These are phyloP conservation scores for Rafetus swinhoei DNA, from an alignment of 2,113 vertebrate species.

Conservation along the genomic window DNA sequence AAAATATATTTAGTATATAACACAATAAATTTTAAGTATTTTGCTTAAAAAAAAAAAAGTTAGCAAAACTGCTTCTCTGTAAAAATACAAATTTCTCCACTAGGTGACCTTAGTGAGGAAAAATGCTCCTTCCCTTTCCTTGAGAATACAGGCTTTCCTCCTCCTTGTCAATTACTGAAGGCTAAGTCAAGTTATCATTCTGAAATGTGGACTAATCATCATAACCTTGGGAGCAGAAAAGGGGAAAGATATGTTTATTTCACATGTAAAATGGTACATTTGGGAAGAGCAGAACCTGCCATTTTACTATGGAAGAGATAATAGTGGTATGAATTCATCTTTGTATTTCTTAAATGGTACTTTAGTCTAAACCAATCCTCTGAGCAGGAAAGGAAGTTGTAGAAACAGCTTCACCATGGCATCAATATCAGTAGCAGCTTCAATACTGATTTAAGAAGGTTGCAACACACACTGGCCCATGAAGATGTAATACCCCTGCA, in stretches of 20 bases:
- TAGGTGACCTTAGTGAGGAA: background rate
- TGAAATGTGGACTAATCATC: background rate
- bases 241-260: rapidly evolving
- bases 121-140: background rate
- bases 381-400: background rate
- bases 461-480: background rate
- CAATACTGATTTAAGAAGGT: background rate
- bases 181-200: background rate
- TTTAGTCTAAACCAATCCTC: background rate
- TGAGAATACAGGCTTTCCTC: background rate
- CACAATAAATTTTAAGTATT: background rate
- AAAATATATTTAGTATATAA: background rate
- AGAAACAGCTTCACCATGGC: background rate
- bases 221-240: background rate
- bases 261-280: background rate
- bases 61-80: background rate
- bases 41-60: background rate
- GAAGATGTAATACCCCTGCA: background rate
- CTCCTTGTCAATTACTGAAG: background rate
- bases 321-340: background rate
- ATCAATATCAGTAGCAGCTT: background rate
- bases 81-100: background rate
- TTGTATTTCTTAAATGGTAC: background rate
- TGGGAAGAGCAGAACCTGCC: background rate
- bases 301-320: background rate